Base-by-base conservation (phyloP, 2,113 vertebrate species). In the Ammodytes marinus region DNA sequence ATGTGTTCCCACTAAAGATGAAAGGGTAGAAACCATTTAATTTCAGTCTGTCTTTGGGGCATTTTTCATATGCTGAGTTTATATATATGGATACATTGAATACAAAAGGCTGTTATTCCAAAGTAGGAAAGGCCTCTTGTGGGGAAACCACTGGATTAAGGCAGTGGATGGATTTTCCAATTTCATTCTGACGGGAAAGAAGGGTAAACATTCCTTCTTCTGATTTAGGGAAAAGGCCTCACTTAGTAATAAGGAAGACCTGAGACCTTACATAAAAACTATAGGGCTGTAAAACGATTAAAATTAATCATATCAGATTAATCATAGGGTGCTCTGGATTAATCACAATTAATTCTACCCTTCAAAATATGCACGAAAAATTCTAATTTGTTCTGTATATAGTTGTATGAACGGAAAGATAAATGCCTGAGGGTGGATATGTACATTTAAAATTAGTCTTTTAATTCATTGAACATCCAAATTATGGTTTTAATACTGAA, bases 51-150 rank as follows among this genome's bases (percentile, higher is more conserved):
- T 74, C 74, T 67, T 45, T 6, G 68, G 70, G 11, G 27, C 37
- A 39, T 69, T 78, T 66, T 52, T 76, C 27, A 27, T 58, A 64
- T 39, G 13, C 76, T 73, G 59, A 71, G 55, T 27, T 75, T 35
- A 74, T 79, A 50, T 73, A n/a, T 72, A 27, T 27, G 19, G 55
- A 49, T 52, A 79, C 79, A 85, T 85, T 39, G 69, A 60, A 40
- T 49, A 27, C 19, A 66, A 61, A 7, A 49, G 57, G 42, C 19
- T 39, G 42, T 58, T 73, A 74, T 57, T 75, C 49, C 46, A 5
- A 43, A 80, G 17, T 55, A 12, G 40, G 11, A 17, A 45, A 77
- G 57, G 15, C 8, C 60, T 74, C 74, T 84, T 61, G 50, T 78
- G 42, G 74, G 67, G 68, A 75, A 82, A 57, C 11, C 45, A 53